Evolutionary conservation across 2,113 vertebrate species (phyloP).

Genomic region (Hypanus sabinus): DNA sequence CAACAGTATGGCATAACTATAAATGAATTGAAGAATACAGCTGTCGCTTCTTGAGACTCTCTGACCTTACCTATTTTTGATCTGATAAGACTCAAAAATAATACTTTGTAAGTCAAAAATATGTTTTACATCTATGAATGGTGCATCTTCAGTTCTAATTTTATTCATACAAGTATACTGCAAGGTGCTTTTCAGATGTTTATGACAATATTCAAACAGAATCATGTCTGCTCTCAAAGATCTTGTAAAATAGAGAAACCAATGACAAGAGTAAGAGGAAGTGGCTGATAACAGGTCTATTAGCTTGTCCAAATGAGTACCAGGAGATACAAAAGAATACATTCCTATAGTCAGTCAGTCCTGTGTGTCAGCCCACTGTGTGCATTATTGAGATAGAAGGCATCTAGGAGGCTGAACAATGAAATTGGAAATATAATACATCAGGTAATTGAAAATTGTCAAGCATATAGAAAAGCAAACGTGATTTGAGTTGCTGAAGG

Average conservation of each 20-base stretch:
- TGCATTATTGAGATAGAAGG: background rate
- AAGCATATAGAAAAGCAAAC: background rate
- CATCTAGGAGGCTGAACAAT: background rate
- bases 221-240: background rate
- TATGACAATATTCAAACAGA: constrained; percentile 14
- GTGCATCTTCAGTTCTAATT: background rate
- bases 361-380: background rate
- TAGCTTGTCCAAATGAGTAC: background rate
- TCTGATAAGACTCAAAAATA: background rate
- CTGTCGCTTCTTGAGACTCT: background rate
- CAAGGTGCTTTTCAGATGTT: background rate
- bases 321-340: background rate
- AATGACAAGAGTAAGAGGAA: background rate
- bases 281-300: background rate
- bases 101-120: background rate
- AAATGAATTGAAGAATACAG: background rate
- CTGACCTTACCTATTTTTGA: background rate
- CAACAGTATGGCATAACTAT: background rate
- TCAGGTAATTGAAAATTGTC: background rate
- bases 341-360: background rate
- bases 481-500: background rate
- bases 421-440: background rate
- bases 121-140: background rate
- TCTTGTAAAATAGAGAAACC: background rate
- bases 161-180: background rate